Base-by-base conservation (phyloP, 1,140 invertebrate genomes). In the Dreissena rostriformis region DNA sequence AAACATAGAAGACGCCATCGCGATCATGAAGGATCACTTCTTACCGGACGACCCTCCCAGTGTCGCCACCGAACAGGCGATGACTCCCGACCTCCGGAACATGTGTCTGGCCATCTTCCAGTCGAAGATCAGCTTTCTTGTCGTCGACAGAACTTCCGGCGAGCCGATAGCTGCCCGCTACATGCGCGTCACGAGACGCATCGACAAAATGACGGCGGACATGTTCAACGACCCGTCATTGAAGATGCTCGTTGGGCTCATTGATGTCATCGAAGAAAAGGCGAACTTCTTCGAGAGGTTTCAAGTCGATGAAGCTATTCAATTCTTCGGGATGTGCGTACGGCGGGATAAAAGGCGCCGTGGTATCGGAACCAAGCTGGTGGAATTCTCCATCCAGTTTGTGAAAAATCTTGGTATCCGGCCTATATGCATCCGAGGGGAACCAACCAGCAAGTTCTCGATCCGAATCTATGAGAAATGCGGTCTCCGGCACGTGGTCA, bases 401-500 rank as follows among this genome's bases (percentile, higher is more conserved):
- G 29, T 77, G 22, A 24, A 61, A 49, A 49, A 67, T 67, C 39
- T 77, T 24, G 49, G 65, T 15, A 49, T 77, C 15, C 17, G 22
- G 11, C 19, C 61, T 8, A 17, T 63, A 52, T 77, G 26, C 39
- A 51, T 77, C 29, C 28, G 51, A 49, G 75, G 75, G 0, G 63
- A 66, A 51, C 61, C 29, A 12, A 26, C 75, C 4, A 51, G 26
- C 6, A 77, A 77, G 22, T 77, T 49, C 39, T 77, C 75, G 17
- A 66, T 51, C 49, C 52, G 39, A 39, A 77, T 77, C 5, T 77
- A 77, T 26, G 75, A 77, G 17, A 77, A 77, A 19, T 22, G 15
- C 52, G 63, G 63, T 15, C 52, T 77, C 28, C 28, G 51, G 19
- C 12, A 14, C 11, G 22, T 77, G 61, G 14, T 14, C n/a, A 65